A percentile compares a stretch with the other conserved stretches of the same genome.
phyloP scores from a whole-genome alignment of 2,888 invertebrate species.

The Scaptodrosophila latifasciaeformis region DNA sequence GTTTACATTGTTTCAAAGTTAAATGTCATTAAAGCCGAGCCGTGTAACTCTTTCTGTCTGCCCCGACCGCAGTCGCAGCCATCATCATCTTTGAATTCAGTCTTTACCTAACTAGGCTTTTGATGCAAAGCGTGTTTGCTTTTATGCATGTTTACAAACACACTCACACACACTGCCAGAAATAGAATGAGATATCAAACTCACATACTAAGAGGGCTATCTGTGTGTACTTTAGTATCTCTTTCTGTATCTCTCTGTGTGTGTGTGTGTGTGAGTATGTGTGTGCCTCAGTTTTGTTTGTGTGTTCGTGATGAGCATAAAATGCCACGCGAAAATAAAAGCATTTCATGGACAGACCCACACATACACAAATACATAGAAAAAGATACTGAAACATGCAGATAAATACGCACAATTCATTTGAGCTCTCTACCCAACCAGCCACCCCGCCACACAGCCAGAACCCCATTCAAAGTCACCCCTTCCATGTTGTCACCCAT shows the following conservation, averaged over 20 bases:
- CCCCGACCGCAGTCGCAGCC: neutral
- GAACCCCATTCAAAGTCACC: neutral
- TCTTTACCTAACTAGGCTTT: conserved; percentile 20
- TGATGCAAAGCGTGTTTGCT: conserved; percentile 59
- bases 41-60: conserved; percentile 16
- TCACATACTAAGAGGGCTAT: conserved; percentile 33
- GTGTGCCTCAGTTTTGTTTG: too few species aligned
- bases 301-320: conserved; percentile 67
- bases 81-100: neutral
- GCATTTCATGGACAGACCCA: conserved; percentile 27
- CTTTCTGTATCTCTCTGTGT: neutral
- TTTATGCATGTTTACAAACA: conserved; percentile 42
- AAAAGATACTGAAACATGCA: conserved; percentile 10
- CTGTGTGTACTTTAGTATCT: conserved; percentile 9
- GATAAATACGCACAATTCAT: conserved; percentile 53
- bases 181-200: conserved; percentile 8
- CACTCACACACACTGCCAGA: conserved; percentile 11
- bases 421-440: conserved; percentile 37
- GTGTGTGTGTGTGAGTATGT: conserved; percentile 62
- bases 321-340: conserved; percentile 65
- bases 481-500: neutral
- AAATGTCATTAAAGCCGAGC: conserved; percentile 61
- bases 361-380: neutral
- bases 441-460: neutral
- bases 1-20: conserved; percentile 68